phyloP scores from a whole-genome alignment of 2,113 vertebrate genomes.

The Desmodus rotundus region DNA sequence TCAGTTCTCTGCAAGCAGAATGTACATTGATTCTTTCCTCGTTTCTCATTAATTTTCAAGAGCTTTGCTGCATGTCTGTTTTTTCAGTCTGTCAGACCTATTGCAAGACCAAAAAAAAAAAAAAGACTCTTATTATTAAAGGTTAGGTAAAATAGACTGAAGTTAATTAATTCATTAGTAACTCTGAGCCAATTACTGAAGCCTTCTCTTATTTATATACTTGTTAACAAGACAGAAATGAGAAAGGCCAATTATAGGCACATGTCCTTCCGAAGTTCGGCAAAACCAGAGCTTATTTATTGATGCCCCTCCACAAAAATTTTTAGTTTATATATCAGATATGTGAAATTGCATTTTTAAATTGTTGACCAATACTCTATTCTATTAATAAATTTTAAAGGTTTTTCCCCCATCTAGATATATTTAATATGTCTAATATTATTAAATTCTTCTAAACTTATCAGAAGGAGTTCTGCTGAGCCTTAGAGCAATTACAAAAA shows the following conservation, averaged over 20 bases:
- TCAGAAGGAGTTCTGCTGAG: slow-evolving; percentile 32
- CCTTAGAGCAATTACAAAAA: neutral
- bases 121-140: slow-evolving; percentile 87
- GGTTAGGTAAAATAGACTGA: slow-evolving; percentile 89
- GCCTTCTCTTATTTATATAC: slow-evolving; percentile 87
- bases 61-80: slow-evolving; percentile 88
- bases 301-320: slow-evolving; percentile 64
- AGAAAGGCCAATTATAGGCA: slow-evolving; percentile 86
- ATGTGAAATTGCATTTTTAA: slow-evolving; percentile 50
- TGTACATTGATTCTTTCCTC: slow-evolving; percentile 92
- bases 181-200: slow-evolving; percentile 91
- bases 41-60: slow-evolving; percentile 95
- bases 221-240: slow-evolving; percentile 88
- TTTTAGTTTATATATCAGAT: slow-evolving; percentile 66
- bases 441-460: neutral
- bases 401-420: neutral
- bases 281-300: slow-evolving; percentile 78
- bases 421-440: neutral
- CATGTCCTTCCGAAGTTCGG: slow-evolving; percentile 84
- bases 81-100: slow-evolving; percentile 87
- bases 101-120: slow-evolving; percentile 79
- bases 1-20: slow-evolving; percentile 93
- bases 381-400: slow-evolving; percentile 39
- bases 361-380: slow-evolving; percentile 8
- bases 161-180: slow-evolving; percentile 96